Evolutionary conservation across 2,113 vertebrate species (phyloP).

Genomic region (Neodon shergylaensis): DNA sequence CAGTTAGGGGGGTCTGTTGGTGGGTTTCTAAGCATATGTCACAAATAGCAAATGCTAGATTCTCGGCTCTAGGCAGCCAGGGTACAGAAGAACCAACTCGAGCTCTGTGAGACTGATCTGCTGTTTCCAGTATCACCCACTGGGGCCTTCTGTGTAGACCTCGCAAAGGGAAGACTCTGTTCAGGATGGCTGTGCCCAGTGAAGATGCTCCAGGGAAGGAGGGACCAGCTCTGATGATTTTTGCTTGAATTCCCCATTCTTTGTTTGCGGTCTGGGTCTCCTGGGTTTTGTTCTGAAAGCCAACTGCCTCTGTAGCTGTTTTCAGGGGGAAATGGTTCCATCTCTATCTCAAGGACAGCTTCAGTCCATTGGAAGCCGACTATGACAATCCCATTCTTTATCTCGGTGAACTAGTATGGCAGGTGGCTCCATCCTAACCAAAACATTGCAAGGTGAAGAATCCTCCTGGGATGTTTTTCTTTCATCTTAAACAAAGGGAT

Average conservation of each 20-base stretch:
- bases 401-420: neutral
- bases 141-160: neutral
- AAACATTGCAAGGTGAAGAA: no score
- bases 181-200: neutral
- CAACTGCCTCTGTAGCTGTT: neutral
- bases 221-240: accelerated
- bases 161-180: neutral
- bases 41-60: neutral
- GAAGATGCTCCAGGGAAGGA: neutral
- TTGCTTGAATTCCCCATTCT: neutral
- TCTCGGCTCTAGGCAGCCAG: neutral
- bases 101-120: neutral
- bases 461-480: neutral
- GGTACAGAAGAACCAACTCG: neutral
- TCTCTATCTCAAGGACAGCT: neutral
- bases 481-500: neutral
- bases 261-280: neutral
- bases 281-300: neutral
- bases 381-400: neutral
- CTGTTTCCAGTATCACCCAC: neutral
- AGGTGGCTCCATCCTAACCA: neutral
- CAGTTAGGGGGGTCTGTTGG: neutral
- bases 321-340: neutral
- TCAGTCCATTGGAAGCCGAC: neutral
- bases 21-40: neutral